These are phyloP conservation scores for Staurois parvus DNA, from an alignment of 2,797 vertebrate species.

Conservation along the genomic window DNA sequence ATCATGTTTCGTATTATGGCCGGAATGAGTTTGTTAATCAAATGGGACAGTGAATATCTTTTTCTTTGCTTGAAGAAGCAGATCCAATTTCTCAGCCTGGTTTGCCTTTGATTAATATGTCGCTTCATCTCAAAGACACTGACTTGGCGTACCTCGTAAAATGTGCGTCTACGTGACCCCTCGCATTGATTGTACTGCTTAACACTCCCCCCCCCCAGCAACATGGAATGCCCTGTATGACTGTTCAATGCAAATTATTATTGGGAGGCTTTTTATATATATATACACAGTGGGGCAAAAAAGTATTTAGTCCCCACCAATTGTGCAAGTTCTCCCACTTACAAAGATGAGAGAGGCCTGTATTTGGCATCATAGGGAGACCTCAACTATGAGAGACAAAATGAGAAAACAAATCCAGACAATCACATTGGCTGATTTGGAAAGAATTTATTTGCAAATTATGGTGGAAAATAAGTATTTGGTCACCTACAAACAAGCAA, in stretches of 20 bases:
- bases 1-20: constrained; percentile 14
- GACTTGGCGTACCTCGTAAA: not conserved
- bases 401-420: too few species aligned
- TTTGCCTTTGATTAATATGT: constrained; percentile 45
- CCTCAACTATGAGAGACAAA: too few species aligned
- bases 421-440: too few species aligned
- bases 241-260: not conserved
- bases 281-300: too few species aligned
- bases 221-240: not conserved
- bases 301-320: too few species aligned
- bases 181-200: not conserved
- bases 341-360: too few species aligned
- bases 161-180: not conserved
- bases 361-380: too few species aligned
- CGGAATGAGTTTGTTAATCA: constrained; percentile 28
- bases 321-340: too few species aligned
- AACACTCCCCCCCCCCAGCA: not conserved
- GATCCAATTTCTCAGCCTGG: constrained; percentile 27
- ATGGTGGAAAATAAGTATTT: too few species aligned
- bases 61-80: constrained; percentile 26
- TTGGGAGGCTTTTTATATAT: too few species aligned
- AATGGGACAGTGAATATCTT: constrained; percentile 38
- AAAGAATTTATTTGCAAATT: too few species aligned
- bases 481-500: too few species aligned
- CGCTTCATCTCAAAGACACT: constrained; percentile 1